Conservation (phyloP, 92 coral and sea anemone genomes). For the Actinernus sp. region DNA sequence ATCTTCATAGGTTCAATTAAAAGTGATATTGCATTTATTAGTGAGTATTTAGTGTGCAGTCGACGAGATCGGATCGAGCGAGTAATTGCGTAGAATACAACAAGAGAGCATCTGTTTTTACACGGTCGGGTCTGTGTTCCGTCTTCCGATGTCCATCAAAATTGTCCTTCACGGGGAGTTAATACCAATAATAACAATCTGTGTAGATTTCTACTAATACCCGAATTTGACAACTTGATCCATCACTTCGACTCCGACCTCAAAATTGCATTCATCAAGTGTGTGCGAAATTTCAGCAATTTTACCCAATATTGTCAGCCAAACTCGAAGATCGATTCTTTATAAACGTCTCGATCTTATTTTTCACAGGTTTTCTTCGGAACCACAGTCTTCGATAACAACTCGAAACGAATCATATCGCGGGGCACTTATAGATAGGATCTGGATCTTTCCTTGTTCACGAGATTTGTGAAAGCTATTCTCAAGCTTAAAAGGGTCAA, state of each 20-base stretch:
- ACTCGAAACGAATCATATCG: constrained; percentile 23
- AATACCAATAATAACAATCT: constrained; percentile 55
- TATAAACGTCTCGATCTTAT: constrained; percentile 13
- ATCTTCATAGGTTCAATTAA: background rate
- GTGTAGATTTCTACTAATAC: constrained; percentile 67
- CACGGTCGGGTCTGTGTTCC: constrained; percentile 26
- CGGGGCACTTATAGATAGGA: constrained; percentile 30
- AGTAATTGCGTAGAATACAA: background rate
- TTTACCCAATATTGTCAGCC: constrained; percentile 40
- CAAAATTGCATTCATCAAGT: constrained; percentile 69
- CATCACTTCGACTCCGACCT: constrained; percentile 67
- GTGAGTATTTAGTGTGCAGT: background rate
- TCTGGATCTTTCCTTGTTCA: constrained; percentile 52
- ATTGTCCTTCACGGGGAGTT: constrained; percentile 55
- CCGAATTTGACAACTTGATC: constrained; percentile 74
- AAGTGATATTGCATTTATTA: background rate
- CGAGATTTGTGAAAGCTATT: constrained; percentile 33
- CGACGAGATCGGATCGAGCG: background rate
- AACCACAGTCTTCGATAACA: background rate
- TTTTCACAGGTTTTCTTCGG: background rate
- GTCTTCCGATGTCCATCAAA: constrained; percentile 78
- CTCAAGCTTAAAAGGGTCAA: constrained; percentile 30
- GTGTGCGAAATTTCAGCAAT: constrained; percentile 77
- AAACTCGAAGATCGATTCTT: constrained; percentile 19
- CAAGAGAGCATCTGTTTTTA: constrained; percentile 35